phyloP scores from a whole-genome alignment of 1,140 invertebrate species.

The Himalopsyche phryganea region DNA sequence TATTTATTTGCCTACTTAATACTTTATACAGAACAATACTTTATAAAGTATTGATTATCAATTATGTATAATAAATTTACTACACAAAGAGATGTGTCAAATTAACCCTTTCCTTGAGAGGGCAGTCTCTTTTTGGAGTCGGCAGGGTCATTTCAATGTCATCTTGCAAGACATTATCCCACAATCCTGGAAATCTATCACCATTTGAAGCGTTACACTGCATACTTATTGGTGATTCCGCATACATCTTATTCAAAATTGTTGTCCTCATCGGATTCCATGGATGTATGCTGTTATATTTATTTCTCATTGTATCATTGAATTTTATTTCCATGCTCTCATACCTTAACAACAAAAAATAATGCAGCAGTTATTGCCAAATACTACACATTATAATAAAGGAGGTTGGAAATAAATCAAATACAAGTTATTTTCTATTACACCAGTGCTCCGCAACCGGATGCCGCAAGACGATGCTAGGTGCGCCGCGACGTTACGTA shows the following conservation, averaged over 20 bases:
- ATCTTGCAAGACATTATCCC: slow-evolving; percentile 23
- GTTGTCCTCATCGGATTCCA: slow-evolving; percentile 77
- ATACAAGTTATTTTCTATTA: too few relatives aligned
- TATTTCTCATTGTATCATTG: slow-evolving; percentile 57
- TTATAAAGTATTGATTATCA: too few relatives aligned
- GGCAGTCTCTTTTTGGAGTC: slow-evolving; percentile 8
- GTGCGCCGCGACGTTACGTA: too few relatives aligned
- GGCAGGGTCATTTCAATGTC: slow-evolving; percentile 2
- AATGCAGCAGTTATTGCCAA: slow-evolving; percentile 30
- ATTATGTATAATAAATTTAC: too few relatives aligned
- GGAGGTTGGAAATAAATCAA: too few relatives aligned
- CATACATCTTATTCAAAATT: slow-evolving; percentile 74
- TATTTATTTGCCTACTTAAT: too few relatives aligned
- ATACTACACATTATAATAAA: too few relatives aligned
- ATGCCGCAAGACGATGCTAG: too few relatives aligned
- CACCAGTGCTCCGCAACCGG: too few relatives aligned
- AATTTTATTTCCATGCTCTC: slow-evolving; percentile 61
- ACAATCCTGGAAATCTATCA: slow-evolving; percentile 61
- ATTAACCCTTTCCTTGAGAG: not conserved
- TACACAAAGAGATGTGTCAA: too few relatives aligned
- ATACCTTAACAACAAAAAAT: slow-evolving; percentile 62
- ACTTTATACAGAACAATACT: too few relatives aligned
- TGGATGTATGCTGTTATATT: slow-evolving; percentile 73
- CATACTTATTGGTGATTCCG: slow-evolving; percentile 87
- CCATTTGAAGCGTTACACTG: slow-evolving; percentile 93